phyloP scores from a whole-genome alignment of 2,888 invertebrate species.

The Cephus pulcher region DNA sequence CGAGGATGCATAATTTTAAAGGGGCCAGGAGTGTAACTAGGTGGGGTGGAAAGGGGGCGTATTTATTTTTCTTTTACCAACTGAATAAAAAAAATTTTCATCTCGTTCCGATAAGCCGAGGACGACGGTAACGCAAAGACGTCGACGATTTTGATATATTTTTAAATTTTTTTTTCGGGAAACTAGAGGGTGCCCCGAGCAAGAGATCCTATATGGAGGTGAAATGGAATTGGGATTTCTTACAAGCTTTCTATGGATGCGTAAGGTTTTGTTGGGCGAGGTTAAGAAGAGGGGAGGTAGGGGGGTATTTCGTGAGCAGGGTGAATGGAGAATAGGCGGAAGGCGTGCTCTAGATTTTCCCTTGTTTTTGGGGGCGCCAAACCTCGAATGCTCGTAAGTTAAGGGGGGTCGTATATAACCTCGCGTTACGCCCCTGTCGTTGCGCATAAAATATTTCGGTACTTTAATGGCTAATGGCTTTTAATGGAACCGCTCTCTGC shows the following conservation, averaged over 20 bases:
- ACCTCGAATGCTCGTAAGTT: conserved; percentile 33
- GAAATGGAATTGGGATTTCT: background rate
- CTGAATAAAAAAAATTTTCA: background rate
- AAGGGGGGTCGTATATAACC: conserved; percentile 35
- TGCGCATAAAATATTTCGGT: conserved; percentile 56
- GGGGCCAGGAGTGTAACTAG: conserved; percentile 21
- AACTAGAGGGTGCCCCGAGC: background rate
- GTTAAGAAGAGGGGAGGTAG: background rate
- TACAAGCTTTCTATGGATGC: background rate
- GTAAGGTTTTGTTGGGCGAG: background rate
- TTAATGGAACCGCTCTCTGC: conserved; percentile 43
- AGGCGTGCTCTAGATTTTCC: conserved; percentile 30
- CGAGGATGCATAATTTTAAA: conserved; percentile 35
- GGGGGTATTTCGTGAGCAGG: background rate
- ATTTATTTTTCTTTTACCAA: background rate
- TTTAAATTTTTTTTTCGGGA: background rate
- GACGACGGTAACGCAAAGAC: background rate
- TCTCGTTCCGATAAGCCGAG: background rate
- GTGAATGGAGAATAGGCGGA: background rate
- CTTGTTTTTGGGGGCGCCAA: conserved; percentile 32
- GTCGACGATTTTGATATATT: background rate
- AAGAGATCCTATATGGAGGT: background rate
- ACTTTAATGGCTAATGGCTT: conserved; percentile 57
- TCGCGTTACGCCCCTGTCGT: conserved; percentile 47
- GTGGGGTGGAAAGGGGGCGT: background rate